Percentiles rank a stretch among this genome's conserved stretches.
Evolutionary conservation across 2,113 vertebrate genomes (phyloP).

Genomic region (Xenus cinereus): DNA sequence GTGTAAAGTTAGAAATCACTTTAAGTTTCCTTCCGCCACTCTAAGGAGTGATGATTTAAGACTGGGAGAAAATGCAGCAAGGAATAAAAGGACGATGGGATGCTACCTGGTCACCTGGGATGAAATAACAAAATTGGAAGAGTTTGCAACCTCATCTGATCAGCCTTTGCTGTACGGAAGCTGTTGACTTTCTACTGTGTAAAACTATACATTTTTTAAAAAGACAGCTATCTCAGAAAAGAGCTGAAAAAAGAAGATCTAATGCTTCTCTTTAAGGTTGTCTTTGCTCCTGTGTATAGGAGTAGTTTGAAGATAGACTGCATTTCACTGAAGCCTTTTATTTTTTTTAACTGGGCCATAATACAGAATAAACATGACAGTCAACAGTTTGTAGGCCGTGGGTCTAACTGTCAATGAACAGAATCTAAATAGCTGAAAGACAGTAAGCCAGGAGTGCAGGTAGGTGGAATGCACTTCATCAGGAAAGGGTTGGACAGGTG

Average conservation of each 20-base stretch:
- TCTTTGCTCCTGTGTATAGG: neutral
- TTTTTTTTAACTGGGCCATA: neutral
- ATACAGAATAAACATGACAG: neutral
- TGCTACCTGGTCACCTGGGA: rapidly evolving
- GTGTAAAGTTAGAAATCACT: neutral
- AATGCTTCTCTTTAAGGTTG: neutral
- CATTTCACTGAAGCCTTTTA: neutral
- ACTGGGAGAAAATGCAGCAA: neutral
- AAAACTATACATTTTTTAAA: neutral
- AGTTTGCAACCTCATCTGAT: neutral
- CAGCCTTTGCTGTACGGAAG: neutral
- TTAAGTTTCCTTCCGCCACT: neutral
- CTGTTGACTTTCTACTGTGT: neutral
- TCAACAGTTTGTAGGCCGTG: neutral
- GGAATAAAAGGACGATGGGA: neutral
- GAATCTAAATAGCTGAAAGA: neutral
- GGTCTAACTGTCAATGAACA: neutral
- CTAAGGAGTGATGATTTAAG: neutral
- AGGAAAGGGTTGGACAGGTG: neutral
- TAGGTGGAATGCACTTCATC: neutral
- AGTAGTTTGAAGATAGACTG: neutral
- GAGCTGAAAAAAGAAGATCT: neutral
- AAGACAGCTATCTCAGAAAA: neutral
- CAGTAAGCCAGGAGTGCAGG: neutral
- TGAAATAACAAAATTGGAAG: neutral